Evolutionary conservation across 2,888 invertebrate species (phyloP).

Genomic region (Platycheirus rosarum): DNA sequence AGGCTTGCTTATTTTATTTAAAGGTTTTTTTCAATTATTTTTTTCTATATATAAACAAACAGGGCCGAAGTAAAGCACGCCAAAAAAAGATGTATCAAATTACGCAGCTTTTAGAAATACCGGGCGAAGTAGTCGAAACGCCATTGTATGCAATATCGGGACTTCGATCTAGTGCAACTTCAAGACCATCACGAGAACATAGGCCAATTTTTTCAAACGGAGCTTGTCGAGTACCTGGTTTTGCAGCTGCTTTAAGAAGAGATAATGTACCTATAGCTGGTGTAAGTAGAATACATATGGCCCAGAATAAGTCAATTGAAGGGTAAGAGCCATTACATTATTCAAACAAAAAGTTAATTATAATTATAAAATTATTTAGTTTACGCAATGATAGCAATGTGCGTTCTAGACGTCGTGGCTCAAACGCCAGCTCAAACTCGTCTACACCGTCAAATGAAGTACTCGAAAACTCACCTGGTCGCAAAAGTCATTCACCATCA

Average conservation of each 20-base stretch:
- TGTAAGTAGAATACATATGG: conserved; percentile 81
- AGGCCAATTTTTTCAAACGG: conserved; percentile 84
- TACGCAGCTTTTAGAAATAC: conserved; percentile 94
- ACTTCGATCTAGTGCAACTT: conserved; percentile 76
- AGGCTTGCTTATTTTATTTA: no score
- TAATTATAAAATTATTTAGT: conserved; percentile 75
- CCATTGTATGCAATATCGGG: conserved; percentile 80
- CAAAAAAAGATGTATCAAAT: conserved; percentile 99
- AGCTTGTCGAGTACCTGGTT: conserved; percentile 84
- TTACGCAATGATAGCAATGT: conserved; percentile 79
- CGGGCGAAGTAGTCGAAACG: conserved; percentile 81
- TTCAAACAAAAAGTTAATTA: neutral
- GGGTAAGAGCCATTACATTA: conserved; percentile 77
- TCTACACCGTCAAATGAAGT: conserved; percentile 77
- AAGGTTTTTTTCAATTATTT: no score
- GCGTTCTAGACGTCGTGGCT: conserved; percentile 82
- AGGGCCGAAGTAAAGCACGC: conserved; percentile 96
- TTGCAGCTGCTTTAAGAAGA: conserved; percentile 85
- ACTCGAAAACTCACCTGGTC: conserved; percentile 82
- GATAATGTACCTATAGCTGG: conserved; percentile 80
- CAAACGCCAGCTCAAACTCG: conserved; percentile 83
- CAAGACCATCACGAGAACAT: conserved; percentile 81
- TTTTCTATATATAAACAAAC: conserved; percentile 70
- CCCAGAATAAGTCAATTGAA: conserved; percentile 81
- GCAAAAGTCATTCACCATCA: conserved; percentile 81